phyloP scores from a whole-genome alignment of 35 echinoderm and acorn worm species.

The Amphiura filiformis region DNA sequence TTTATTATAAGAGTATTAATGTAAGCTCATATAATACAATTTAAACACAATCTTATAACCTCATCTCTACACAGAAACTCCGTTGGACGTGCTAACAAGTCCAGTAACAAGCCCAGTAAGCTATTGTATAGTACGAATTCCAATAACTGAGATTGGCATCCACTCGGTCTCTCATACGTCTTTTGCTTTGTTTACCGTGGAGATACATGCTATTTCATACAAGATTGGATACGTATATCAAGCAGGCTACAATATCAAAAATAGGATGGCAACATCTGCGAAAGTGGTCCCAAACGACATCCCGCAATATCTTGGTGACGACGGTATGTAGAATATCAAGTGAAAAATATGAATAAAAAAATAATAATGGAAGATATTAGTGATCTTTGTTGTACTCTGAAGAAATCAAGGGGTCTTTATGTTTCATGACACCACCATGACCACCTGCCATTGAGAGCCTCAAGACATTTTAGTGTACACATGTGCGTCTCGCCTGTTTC shows the following conservation, averaged over 20 bases:
- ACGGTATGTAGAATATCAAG: background rate
- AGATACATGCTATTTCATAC: background rate
- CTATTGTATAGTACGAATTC: background rate
- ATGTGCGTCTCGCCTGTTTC: too few species aligned
- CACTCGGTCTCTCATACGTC: background rate
- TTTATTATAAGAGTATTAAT: too few species aligned
- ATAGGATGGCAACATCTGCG: background rate
- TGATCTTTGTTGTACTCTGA: too few species aligned
- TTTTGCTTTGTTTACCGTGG: background rate
- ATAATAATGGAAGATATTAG: too few species aligned
- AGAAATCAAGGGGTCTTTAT: too few species aligned
- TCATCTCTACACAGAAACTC: too few species aligned
- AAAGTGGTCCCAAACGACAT: background rate
- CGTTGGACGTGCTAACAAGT: background rate
- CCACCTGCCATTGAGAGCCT: too few species aligned
- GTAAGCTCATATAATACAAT: too few species aligned
- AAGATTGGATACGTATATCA: background rate
- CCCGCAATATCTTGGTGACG: background rate
- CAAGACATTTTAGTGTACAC: too few species aligned
- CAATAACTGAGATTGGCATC: background rate
- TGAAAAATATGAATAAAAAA: too few species aligned
- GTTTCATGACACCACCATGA: too few species aligned
- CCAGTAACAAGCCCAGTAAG: background rate
- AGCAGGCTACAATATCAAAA: background rate
- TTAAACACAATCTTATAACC: too few species aligned